phyloP scores from a whole-genome alignment of 2,113 vertebrate genomes.

The Heliornis fulica region DNA sequence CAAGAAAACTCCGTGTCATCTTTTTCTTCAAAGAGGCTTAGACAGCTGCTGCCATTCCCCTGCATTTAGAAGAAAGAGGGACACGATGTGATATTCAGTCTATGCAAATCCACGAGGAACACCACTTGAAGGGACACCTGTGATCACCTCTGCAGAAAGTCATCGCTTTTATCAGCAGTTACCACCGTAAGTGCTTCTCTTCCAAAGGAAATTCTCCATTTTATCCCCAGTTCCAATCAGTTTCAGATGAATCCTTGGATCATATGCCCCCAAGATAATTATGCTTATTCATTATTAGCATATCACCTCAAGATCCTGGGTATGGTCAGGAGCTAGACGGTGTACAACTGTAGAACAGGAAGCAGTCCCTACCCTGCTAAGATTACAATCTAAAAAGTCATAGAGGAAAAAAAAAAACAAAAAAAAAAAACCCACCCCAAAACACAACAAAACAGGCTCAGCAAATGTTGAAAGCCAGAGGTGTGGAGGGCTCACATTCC shows the following conservation, averaged over 20 bases:
- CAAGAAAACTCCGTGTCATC: background rate
- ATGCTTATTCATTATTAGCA: background rate
- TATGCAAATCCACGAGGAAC: background rate
- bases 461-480: conserved; percentile 38
- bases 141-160: background rate
- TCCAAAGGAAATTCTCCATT: background rate
- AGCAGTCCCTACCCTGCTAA: background rate
- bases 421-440: background rate
- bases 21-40: conserved; percentile 50
- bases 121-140: background rate
- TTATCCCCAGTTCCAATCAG: background rate
- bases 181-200: background rate
- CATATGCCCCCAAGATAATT: background rate
- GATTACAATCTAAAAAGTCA: conserved; percentile 18
- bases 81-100: background rate
- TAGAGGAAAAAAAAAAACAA: background rate
- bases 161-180: background rate
- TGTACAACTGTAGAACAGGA: background rate
- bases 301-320: background rate
- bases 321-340: background rate
- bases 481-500: conserved; percentile 27
- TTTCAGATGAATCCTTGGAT: background rate
- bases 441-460: background rate
- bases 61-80: background rate
- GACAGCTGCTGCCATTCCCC: background rate